These are phyloP conservation scores for Nycticryphes semicollaris DNA, from an alignment of 2,113 vertebrate species.

Conservation along the genomic window DNA sequence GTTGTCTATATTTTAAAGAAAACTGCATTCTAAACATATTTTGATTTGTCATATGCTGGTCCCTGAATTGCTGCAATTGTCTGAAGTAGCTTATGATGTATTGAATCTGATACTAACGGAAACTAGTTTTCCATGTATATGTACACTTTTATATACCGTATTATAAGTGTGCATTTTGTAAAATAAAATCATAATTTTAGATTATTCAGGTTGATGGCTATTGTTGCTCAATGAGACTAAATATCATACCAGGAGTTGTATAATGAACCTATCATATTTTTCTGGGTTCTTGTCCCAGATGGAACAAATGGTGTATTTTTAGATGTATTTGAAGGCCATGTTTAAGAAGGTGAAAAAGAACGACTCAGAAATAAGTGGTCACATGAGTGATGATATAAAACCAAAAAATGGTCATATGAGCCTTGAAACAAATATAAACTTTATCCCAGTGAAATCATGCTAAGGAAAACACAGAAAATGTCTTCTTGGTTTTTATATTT, in stretches of 20 bases:
- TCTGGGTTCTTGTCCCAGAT: neutral
- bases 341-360: accelerated
- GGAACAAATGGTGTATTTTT: neutral
- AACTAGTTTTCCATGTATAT: neutral
- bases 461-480: neutral
- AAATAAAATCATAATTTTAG: neutral
- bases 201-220: neutral
- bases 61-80: neutral
- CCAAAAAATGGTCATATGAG: neutral
- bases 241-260: neutral
- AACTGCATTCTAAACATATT: neutral
- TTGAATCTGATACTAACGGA: neutral
- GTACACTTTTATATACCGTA: neutral
- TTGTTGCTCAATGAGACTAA: neutral
- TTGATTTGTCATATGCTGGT: neutral
- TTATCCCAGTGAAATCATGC: neutral
- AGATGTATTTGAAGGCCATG: neutral
- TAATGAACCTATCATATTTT: neutral
- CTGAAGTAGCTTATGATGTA: neutral
- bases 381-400: neutral
- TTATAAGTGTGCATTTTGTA: neutral
- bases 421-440: neutral
- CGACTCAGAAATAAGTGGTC: neutral
- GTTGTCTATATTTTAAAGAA: neutral
- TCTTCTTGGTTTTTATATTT: neutral